These are phyloP conservation scores for Mythimna impura DNA, from an alignment of 2,888 invertebrate species.

Conservation along the genomic window DNA sequence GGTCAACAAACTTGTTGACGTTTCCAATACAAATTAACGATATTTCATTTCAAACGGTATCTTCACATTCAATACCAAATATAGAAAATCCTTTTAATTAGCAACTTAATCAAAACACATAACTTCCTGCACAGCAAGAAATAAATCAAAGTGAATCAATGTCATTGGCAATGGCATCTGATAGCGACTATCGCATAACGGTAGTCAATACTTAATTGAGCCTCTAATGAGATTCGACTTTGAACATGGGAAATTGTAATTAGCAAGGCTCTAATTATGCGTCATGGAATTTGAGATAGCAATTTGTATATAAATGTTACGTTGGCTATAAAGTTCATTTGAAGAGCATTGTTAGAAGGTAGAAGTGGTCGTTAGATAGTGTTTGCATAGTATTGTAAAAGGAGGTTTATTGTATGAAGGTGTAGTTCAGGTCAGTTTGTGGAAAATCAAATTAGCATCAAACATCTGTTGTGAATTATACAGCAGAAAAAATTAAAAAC, in stretches of 20 bases:
- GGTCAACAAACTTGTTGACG: constrained; percentile 6
- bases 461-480: background rate
- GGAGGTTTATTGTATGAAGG: constrained; percentile 21
- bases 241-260: constrained; percentile 64
- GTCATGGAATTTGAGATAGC: constrained; percentile 60
- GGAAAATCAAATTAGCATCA: too few relatives aligned
- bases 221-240: constrained; percentile 60
- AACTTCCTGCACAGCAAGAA: constrained; percentile 41
- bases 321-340: constrained; percentile 58
- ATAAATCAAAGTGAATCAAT: constrained; percentile 63
- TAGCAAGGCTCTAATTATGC: constrained; percentile 65
- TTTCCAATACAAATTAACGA: constrained; percentile 14
- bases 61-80: constrained; percentile 22
- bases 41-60: constrained; percentile 20
- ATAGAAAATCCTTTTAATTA: constrained; percentile 51
- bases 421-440: constrained; percentile 9
- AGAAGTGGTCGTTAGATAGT: constrained; percentile 30
- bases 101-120: constrained; percentile 52
- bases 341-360: constrained; percentile 41
- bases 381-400: constrained; percentile 25
- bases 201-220: constrained; percentile 62
- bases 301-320: constrained; percentile 59
- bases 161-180: constrained; percentile 57
- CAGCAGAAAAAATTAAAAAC: background rate
- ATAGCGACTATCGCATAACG: constrained; percentile 63